phyloP scores from a whole-genome alignment of 2,888 invertebrate genomes.

The Diplazon laetatorius region DNA sequence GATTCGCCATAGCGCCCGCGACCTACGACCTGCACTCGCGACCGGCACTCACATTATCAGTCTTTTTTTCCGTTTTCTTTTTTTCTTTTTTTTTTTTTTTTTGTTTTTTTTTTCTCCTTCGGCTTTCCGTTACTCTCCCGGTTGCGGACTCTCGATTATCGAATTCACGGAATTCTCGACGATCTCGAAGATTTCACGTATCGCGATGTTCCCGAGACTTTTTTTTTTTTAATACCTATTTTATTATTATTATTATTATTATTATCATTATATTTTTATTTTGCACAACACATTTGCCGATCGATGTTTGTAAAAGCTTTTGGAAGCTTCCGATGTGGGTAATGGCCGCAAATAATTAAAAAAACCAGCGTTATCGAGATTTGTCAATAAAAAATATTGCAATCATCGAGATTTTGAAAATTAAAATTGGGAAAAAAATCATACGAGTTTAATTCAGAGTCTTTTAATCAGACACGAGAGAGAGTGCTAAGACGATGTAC shows the following conservation, averaged over 20 bases:
- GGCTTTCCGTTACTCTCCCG: background rate
- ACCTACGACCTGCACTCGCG: constrained; percentile 61
- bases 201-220: constrained; percentile 14
- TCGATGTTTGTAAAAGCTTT: constrained; percentile 8
- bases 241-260: too few species aligned
- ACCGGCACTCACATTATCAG: constrained; percentile 34
- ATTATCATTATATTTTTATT: too few species aligned
- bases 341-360: too few species aligned
- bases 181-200: constrained; percentile 51
- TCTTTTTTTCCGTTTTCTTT: constrained; percentile 42
- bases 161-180: constrained; percentile 66
- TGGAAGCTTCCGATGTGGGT: too few species aligned
- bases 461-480: too few species aligned
- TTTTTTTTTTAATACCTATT: background rate
- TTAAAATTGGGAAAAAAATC: too few species aligned
- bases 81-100: constrained; percentile 47
- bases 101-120: constrained; percentile 28
- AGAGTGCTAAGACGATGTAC: too few species aligned
- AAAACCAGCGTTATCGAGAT: too few species aligned
- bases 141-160: constrained; percentile 37
- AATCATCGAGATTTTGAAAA: too few species aligned
- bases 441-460: too few species aligned
- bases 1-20: constrained; percentile 67
- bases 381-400: too few species aligned
- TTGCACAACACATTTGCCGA: constrained; percentile 22